phyloP scores from a whole-genome alignment of 2,888 invertebrate genomes.

The Dromius quadrimaculatus region DNA sequence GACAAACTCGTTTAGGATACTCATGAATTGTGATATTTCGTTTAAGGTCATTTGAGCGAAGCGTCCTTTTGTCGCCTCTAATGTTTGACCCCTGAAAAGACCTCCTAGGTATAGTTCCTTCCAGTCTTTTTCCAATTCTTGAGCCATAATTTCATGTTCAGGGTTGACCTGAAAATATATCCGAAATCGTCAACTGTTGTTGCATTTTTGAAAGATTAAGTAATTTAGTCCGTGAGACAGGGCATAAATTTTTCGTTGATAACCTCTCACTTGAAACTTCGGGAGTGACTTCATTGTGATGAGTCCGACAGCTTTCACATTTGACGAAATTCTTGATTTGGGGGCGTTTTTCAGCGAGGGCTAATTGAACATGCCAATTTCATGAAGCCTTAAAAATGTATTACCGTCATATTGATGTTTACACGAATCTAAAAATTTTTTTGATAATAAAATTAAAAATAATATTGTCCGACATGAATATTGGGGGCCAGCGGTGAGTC shows the following conservation, averaged over 20 bases:
- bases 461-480: too few species aligned
- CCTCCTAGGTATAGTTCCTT: slow-evolving; percentile 76
- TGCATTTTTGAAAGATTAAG: not conserved
- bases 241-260: not conserved
- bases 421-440: slow-evolving; percentile 28
- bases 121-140: slow-evolving; percentile 77
- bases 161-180: slow-evolving; percentile 67
- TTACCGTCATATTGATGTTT: too few species aligned
- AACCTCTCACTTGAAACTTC: too few species aligned
- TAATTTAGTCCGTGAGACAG: not conserved
- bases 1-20: slow-evolving; percentile 75
- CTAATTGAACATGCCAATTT: too few species aligned
- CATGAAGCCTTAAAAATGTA: too few species aligned
- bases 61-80: slow-evolving; percentile 86
- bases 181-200: too few species aligned
- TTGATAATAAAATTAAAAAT: too few species aligned
- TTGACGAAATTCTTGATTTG: too few species aligned
- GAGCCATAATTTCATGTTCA: slow-evolving; percentile 71
- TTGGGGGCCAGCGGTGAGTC: too few species aligned
- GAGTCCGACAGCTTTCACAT: too few species aligned
- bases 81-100: slow-evolving; percentile 75
- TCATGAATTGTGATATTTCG: slow-evolving; percentile 79
- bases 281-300: too few species aligned
- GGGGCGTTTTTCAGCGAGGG: too few species aligned
- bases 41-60: slow-evolving; percentile 85